Percentiles rank a stretch among this genome's conserved stretches.
Conservation (phyloP, 2,797 vertebrate genomes). For the Sarcophilus harrisii region DNA sequence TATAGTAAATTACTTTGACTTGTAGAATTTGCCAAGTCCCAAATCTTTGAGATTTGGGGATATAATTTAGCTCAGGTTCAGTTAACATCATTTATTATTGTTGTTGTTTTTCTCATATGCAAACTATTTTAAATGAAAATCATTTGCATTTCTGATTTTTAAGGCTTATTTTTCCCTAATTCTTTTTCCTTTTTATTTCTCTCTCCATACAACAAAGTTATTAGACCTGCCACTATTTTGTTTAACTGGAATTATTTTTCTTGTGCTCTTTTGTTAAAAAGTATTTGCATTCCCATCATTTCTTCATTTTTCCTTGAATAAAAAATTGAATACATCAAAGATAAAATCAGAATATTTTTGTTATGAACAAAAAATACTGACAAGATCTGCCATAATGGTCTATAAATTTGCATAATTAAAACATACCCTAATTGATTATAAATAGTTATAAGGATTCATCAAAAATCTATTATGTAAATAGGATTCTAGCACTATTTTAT, state of each 20-base stretch:
- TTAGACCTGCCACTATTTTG: background rate
- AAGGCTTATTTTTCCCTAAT: conserved; percentile 9
- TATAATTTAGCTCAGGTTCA: background rate
- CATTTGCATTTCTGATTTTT: background rate
- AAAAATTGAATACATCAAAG: background rate
- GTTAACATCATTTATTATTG: background rate
- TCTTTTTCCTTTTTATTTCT: background rate
- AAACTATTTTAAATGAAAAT: background rate
- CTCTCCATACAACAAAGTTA: background rate
- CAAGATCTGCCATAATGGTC: background rate
- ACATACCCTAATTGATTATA: background rate
- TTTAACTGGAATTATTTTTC: background rate
- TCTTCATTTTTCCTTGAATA: conserved; percentile 20
- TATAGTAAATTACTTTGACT: background rate
- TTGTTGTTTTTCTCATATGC: conserved; percentile 5
- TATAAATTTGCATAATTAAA: background rate
- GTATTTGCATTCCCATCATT: background rate
- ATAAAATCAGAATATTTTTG: background rate
- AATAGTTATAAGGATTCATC: background rate
- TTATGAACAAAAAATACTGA: conserved; percentile 2
- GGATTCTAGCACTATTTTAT: background rate
- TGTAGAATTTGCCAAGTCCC: background rate
- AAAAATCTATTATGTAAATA: background rate
- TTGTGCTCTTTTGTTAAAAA: background rate
- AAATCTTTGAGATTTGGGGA: background rate